Evolutionary conservation across 2,888 invertebrate genomes (phyloP).

Genomic region (Cordilura impudica): DNA sequence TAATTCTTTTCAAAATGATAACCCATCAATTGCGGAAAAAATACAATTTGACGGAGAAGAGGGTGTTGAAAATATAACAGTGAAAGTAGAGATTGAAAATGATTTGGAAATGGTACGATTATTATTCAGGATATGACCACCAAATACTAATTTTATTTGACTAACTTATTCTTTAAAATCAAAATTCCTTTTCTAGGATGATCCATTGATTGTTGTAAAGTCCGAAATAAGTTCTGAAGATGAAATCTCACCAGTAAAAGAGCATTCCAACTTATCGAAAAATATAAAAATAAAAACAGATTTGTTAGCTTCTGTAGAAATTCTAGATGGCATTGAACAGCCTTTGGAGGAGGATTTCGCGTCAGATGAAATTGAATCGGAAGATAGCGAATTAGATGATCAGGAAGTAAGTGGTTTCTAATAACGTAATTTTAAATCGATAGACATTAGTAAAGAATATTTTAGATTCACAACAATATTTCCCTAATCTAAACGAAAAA

Average conservation of each 20-base stretch:
- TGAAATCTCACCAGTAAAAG: neutral
- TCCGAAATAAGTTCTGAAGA: conserved; percentile 23
- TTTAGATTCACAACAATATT: too few relatives aligned
- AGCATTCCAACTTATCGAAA: neutral
- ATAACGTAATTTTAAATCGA: too few relatives aligned
- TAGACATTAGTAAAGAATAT: too few relatives aligned
- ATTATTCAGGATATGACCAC: too few relatives aligned
- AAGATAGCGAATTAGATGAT: too few relatives aligned
- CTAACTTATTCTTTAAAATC: neutral
- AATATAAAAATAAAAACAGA: neutral
- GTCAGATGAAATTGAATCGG: neutral
- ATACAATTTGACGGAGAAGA: neutral
- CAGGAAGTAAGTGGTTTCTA: too few relatives aligned
- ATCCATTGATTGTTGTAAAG: conserved; percentile 41
- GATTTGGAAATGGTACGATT: neutral
- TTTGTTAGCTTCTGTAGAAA: neutral
- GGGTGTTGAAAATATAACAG: neutral
- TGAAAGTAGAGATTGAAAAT: neutral
- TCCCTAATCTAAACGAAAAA: too few relatives aligned
- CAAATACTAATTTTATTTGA: neutral
- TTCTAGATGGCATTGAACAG: neutral
- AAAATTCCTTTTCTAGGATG: neutral
- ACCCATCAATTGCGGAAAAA: neutral
- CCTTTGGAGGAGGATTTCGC: neutral
- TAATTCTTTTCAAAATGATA: neutral